These are phyloP conservation scores for Thinocorus orbignyianus DNA, from an alignment of 2,113 vertebrate species.

Conservation along the genomic window DNA sequence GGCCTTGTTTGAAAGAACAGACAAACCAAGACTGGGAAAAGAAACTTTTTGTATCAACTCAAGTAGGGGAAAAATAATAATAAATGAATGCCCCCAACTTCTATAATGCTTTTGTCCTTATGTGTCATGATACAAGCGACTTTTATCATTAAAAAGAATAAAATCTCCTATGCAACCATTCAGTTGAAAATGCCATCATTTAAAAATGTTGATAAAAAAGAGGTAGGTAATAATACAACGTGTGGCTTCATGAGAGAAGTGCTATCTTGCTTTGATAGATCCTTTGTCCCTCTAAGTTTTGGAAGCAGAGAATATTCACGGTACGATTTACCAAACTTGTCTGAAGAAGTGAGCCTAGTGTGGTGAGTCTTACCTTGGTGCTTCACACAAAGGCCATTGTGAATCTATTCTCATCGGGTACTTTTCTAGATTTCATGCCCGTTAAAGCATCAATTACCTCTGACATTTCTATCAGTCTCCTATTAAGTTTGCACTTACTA, in stretches of 20 bases:
- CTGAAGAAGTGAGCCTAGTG: background rate
- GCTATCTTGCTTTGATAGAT: background rate
- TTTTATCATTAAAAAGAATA: background rate
- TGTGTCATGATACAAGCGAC: background rate
- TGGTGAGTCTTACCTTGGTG: background rate
- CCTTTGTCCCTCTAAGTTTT: background rate
- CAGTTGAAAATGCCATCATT: background rate
- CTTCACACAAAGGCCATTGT: background rate
- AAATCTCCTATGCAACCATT: background rate
- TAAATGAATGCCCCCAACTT: background rate
- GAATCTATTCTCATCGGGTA: background rate
- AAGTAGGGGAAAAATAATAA: background rate
- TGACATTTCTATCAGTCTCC: conserved; percentile 66
- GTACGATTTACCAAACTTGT: background rate
- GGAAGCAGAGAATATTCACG: background rate
- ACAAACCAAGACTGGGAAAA: background rate
- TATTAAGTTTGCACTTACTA: conserved; percentile 66
- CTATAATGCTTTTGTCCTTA: background rate
- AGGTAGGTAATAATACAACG: background rate
- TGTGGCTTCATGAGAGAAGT: background rate
- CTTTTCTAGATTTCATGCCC: conserved; percentile 61
- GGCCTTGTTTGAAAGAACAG: background rate
- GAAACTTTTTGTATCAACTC: background rate
- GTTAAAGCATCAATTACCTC: conserved; percentile 67
- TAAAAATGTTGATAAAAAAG: background rate